Base-by-base conservation (phyloP, 2,888 invertebrate genomes). In the Belgica antarctica region DNA sequence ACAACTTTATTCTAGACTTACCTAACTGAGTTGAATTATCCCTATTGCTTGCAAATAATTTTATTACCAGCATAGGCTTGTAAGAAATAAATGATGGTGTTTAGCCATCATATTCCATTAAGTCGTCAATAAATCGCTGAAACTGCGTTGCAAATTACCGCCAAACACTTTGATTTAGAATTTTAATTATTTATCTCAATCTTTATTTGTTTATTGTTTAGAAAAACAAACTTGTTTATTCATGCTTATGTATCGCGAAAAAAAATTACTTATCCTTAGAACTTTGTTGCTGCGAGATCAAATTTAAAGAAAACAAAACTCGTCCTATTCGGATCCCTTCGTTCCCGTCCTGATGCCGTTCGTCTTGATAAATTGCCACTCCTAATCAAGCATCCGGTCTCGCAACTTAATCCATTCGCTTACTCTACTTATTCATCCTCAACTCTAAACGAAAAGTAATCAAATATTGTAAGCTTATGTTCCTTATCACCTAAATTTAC, bases 281-380 rank as follows among this genome's bases (percentile, higher is more conserved):
- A 52, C 17, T 52, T 52, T 52, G n/a, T 22, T 3, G 52, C 52
- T 52, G 52, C 52, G 52, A 52, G 52, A 52, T 52, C 52, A 61
- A 61, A 61, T 15, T 57, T n/a, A 57, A 12, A 27, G 5, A 12
- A 12, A 47, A 17, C 47, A 61, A 61, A 24, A 19, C 22, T 57
- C 25, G n/a, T 59, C 59, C 59, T 19, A 59, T 59, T 59, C n/a
- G 61, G 15, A 27, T 61, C 28, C 24, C 15, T 47, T 47, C n/a
- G n/a, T n/a, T n/a, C 7, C 34, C 41, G 41, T 52, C 52, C n/a
- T 52, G 52, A 52, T 52, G 52, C 22, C 52, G 19, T 52, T 41
- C 31, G 41, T n/a, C n/a, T 52, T 22, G 2, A 2, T 8, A n/a
- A n/a, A n/a, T n/a, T 10, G 12, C 2, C 41, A 22, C 17, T 52